phyloP scores from a whole-genome alignment of 1,140 invertebrate species.

The Monochamus saltuarius region DNA sequence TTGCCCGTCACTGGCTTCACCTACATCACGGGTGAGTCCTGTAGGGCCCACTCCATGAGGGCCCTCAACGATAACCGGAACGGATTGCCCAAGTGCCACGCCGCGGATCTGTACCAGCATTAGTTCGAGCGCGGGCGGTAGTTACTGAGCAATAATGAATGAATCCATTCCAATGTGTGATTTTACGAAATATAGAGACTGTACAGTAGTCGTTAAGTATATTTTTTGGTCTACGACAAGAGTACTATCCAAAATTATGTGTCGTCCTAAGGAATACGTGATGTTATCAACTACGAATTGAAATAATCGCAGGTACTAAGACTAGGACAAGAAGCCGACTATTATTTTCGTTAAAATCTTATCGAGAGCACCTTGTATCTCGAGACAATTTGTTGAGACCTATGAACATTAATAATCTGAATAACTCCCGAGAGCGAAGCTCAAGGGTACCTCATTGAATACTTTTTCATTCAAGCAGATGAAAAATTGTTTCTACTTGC shows the following conservation, averaged over 20 bases:
- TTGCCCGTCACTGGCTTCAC: conserved; percentile 73
- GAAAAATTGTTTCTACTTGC: too few species aligned
- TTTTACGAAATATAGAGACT: conserved; percentile 46
- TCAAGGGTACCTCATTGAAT: too few species aligned
- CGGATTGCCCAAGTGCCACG: conserved; percentile 44
- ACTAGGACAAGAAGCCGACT: too few species aligned
- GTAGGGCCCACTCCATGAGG: conserved; percentile 50
- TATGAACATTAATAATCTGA: too few species aligned
- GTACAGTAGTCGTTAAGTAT: conserved; percentile 44
- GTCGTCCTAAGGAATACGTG: conserved; percentile 31
- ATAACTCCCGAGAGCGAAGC: too few species aligned
- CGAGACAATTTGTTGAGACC: too few species aligned
- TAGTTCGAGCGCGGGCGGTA: conserved; percentile 21
- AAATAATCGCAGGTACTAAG: too few species aligned
- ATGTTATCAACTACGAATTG: too few species aligned
- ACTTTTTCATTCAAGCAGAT: too few species aligned
- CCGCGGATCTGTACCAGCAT: conserved; percentile 41
- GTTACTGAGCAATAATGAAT: conserved; percentile 41
- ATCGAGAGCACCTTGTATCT: too few species aligned
- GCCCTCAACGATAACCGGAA: conserved; percentile 43
- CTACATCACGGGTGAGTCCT: conserved; percentile 68
- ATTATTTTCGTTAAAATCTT: too few species aligned
- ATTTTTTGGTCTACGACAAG: conserved; percentile 14
- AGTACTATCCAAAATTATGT: background rate
- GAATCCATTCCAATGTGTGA: conserved; percentile 52